phyloP scores from a whole-genome alignment of 2,797 vertebrate species.

The Aselliscus stoliczkanus region DNA sequence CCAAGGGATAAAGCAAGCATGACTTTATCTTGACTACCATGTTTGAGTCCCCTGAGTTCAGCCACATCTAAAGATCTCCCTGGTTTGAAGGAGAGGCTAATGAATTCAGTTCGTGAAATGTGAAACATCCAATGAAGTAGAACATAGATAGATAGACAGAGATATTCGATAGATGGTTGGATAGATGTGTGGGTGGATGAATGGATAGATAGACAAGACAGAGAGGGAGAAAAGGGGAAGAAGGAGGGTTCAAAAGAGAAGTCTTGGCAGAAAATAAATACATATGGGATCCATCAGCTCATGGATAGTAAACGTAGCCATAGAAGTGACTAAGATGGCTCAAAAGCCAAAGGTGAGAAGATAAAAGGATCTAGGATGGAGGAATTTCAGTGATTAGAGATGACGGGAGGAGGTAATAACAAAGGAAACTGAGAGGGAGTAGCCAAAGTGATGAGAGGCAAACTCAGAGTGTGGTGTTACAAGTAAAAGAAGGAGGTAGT shows the following conservation, averaged over 20 bases:
- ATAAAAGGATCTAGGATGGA: background rate
- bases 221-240: background rate
- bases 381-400: background rate
- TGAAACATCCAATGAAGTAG: background rate
- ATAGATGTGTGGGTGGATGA: background rate
- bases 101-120: background rate
- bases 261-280: background rate
- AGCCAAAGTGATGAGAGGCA: background rate
- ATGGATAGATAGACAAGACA: background rate
- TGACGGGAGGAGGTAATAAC: background rate
- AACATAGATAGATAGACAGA: background rate
- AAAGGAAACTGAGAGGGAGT: background rate
- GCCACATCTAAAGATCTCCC: background rate
- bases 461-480: background rate
- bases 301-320: background rate
- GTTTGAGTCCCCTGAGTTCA: background rate
- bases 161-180: background rate
- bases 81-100: background rate
- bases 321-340: background rate
- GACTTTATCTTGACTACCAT: background rate
- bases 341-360: background rate
- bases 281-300: background rate
- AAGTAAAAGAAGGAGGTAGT: background rate
- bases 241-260: background rate
- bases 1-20: background rate